A percentile compares a stretch with the other conserved stretches of the same genome.
phyloP scores from a whole-genome alignment of 64 coral and sea anemone genomes.

The Pocillopora damicornis region DNA sequence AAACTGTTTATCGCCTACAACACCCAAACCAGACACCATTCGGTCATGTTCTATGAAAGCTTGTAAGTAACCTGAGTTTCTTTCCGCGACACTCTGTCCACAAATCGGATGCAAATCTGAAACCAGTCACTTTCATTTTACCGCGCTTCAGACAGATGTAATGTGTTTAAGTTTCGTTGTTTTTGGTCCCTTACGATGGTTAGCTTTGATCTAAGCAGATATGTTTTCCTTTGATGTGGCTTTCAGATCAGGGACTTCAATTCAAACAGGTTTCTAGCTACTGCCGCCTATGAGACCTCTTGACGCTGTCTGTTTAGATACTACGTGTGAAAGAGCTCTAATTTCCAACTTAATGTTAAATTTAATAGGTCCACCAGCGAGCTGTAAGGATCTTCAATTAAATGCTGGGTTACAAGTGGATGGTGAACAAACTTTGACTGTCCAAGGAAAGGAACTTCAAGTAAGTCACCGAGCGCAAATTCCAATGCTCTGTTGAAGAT shows the following conservation, averaged over 20 bases:
- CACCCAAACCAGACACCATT: conserved; percentile 64
- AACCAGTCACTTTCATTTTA: no score
- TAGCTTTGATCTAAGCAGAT: no score
- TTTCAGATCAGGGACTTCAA: no score
- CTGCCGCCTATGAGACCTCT: background rate
- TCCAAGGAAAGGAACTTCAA: conserved; percentile 61
- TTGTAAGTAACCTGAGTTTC: conserved; percentile 26
- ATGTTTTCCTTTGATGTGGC: no score
- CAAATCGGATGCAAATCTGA: background rate
- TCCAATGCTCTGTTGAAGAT: no score
- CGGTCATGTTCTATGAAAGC: conserved; percentile 62
- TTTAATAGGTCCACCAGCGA: conserved; percentile 58
- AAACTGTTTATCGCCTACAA: conserved; percentile 51
- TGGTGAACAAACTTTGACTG: conserved; percentile 65
- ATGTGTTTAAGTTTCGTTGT: no score
- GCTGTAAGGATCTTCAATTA: conserved; percentile 82
- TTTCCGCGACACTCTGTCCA: background rate
- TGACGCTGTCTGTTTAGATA: no score
- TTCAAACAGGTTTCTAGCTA: no score
- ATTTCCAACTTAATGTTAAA: background rate
- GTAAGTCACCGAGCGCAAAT: conserved; percentile 28
- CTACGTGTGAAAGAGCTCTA: no score
- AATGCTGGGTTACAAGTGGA: conserved; percentile 73
- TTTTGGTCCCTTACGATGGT: no score
- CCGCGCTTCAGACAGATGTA: no score